phyloP scores from a whole-genome alignment of 2,113 vertebrate genomes.

The Pleuronectes platessa region DNA sequence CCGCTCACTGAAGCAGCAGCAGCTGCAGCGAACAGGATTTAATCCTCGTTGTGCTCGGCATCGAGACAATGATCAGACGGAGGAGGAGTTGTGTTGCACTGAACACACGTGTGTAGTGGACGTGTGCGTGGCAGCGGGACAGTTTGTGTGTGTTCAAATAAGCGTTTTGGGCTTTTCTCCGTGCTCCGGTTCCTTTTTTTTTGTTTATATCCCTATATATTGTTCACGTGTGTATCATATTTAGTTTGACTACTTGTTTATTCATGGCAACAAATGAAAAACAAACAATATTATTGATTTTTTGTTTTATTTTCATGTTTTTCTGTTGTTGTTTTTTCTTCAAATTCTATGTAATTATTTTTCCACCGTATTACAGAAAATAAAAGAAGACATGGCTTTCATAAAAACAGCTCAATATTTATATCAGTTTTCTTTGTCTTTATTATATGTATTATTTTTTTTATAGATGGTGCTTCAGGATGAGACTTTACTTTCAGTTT shows the following conservation, averaged over 20 bases:
- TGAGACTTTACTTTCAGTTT: neutral
- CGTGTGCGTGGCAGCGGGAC: conserved; percentile 9
- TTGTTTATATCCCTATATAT: conserved; percentile 42
- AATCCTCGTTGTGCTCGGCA: too few species aligned
- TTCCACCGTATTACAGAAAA: conserved; percentile 81
- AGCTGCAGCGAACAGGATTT: conserved; percentile 1
- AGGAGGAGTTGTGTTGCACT: conserved; percentile 31
- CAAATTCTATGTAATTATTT: conserved; percentile 85
- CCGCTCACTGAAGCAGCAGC: too few species aligned
- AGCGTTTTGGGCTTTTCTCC: conserved; percentile 30
- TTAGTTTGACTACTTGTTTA: conserved; percentile 52
- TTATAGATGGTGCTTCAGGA: neutral
- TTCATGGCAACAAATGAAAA: conserved; percentile 57
- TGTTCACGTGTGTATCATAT: conserved; percentile 51
- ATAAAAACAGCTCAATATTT: conserved; percentile 52
- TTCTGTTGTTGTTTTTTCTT: conserved; percentile 54
- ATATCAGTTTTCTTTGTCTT: neutral
- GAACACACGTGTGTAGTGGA: conserved; percentile 24
- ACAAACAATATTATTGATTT: conserved; percentile 66
- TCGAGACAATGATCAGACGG: neutral
- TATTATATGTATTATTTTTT: neutral
- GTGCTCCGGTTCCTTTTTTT: conserved; percentile 35
- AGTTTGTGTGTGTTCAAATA: conserved; percentile 19
- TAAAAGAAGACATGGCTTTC: conserved; percentile 82
- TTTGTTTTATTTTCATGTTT: conserved; percentile 61